Evolutionary conservation across 2,888 invertebrate species (phyloP), one percentile per base, ranked within the genome.

Genomic region (Podotricha telesiphe): DNA sequence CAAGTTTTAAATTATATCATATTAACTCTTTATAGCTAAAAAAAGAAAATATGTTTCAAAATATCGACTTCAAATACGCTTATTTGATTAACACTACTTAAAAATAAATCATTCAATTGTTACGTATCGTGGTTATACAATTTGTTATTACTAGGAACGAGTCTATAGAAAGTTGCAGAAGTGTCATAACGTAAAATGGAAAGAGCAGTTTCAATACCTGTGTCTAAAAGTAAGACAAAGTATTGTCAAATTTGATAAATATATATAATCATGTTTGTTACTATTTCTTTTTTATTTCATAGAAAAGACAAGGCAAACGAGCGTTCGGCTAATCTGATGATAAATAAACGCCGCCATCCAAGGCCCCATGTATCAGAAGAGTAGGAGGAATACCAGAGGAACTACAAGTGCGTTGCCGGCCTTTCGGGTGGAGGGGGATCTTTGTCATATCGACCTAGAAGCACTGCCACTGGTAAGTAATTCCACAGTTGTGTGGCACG

Each of bases 71-170:
- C 11, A 19, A 40, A 51, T 53, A 55, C 20, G 59, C 19, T 48
- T 28, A 58, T 69, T 65, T 51, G 48, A 65, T 68, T 68, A 68
- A 28, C 50, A 69, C 17, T 64, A 53, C 28, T 55, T 67, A 42
- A 56, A 71, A 59, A 66, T 70, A 68, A 72, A 70, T 68, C 67
- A 65, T 67, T 68, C 67, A 61, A 66, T 66, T 72, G 72, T 72
- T 70, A 65, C 65, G 53, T 55, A 37, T 58, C 73, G 71, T 74
- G 73, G 70, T 65, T 68, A 63, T 20, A 59, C 63, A 61, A 70
- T 73, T 74, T 73, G 64, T 28, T 58, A 40, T 37, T 66, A 37
- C 11, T 22, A 17, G 6, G 2, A 28, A 20, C n/a, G 4, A 15
- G 17, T 59, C 34, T 11, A 17, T 11, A n/a, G 15, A 37, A 11